Evolutionary conservation across 2,797 vertebrate genomes (phyloP), one percentile per base, ranked within the genome.

Genomic region (Catostomus latipinnis): DNA sequence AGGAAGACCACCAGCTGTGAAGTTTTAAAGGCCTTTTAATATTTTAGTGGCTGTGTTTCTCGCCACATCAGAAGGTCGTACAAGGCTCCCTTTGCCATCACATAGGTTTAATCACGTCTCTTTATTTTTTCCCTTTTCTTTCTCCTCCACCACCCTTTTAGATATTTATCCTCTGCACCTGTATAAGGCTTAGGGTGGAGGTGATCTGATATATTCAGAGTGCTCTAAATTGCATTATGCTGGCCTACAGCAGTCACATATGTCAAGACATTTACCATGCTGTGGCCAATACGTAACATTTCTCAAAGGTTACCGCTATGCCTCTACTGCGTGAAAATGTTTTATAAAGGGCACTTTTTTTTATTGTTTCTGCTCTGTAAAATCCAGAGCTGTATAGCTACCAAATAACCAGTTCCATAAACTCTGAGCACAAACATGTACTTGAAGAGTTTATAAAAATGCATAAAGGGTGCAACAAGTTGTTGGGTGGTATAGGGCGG

Each of bases 171-270:
- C 70, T 66, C 54, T 61, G 43, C 54, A 46, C 67, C 68, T 65
- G 54, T 78, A 71, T 72, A 65, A 34, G 34, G 4, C 34, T 34
- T 4, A 54, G 18, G 83, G 87, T 89, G 85, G 91, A 85, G 91
- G 90, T 92, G 89, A 92, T 88, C 85, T 84, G 89, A 91, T 93
- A 91, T 93, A 93, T 93, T 92, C 89, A 90, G 89, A 90, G 88
- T 81, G 82, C 86, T 91, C 89, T 91, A 91, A 93, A 92, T 92
- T 89, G 89, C 90, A 90, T 34, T 34, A 34, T 82, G 86, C 86
- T 88, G 83, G 85, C 83, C 82, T 83, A 81, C 86, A 91, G 91
- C 86, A 87, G 89, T 91, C 68, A 65, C 22, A 56, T 86, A 87
- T 87, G 88, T 90, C 90, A 91, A 90, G 91, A 86, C 85, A 86